Conservation (phyloP, 2,888 invertebrate genomes). For the Drosophila cognata region DNA sequence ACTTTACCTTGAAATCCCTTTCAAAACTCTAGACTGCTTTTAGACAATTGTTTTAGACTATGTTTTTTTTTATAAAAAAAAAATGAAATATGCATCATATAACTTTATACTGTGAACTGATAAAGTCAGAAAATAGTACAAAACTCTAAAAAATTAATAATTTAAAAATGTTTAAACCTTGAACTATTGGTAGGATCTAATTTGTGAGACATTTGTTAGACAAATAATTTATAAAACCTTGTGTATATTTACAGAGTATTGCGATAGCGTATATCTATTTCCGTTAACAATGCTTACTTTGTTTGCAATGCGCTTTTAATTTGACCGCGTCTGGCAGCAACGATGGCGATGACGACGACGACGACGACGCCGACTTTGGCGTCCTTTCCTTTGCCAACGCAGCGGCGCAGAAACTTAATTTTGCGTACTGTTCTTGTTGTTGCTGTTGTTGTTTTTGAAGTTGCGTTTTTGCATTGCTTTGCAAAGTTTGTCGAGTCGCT, state of each 20-base stretch:
- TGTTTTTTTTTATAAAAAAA: neutral
- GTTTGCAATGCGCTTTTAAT: slow-evolving; percentile 70
- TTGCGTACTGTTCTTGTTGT: slow-evolving; percentile 38
- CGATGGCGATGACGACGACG: slow-evolving; percentile 29
- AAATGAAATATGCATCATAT: too few species aligned
- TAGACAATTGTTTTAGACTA: neutral
- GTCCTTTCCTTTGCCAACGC: slow-evolving; percentile 62
- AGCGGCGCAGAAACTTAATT: slow-evolving; percentile 73
- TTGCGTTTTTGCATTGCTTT: slow-evolving; percentile 66
- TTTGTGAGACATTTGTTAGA: neutral
- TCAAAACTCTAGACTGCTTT: neutral
- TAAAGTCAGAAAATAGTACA: neutral
- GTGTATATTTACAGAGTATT: slow-evolving; percentile 20
- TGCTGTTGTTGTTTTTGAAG: slow-evolving; percentile 27
- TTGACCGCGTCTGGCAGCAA: slow-evolving; percentile 65
- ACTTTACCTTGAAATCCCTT: neutral
- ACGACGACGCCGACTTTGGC: slow-evolving; percentile 34
- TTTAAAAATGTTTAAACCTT: neutral
- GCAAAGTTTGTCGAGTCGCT: slow-evolving; percentile 64
- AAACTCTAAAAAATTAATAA: neutral
- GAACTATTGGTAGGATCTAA: neutral
- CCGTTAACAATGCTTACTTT: neutral
- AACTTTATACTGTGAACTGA: neutral
- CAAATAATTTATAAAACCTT: neutral
- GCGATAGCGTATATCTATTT: neutral